Evolutionary conservation across 2,888 invertebrate genomes (phyloP), one percentile per base, ranked within the genome.

Genomic region (Drosophila testacea): DNA sequence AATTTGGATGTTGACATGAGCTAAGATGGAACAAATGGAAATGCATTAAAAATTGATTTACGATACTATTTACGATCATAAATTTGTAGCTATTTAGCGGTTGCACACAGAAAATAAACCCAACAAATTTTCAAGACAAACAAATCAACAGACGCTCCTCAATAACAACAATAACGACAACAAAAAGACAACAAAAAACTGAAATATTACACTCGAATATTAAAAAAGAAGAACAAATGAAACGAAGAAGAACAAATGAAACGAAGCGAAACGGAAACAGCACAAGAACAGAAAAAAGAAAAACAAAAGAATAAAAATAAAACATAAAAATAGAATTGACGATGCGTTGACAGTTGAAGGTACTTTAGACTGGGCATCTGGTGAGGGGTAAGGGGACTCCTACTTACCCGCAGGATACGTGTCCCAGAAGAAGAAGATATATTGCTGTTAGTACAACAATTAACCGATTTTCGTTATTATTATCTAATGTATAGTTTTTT

Each of bases 31-130:
- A 82, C 47, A 79, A 83, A 84, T 84, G 89, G 82, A 78, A 89
- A 85, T 83, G 81, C 90, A 86, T 89, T 86, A 86, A 89, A 89
- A 89, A 83, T 86, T 86, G 90, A 86, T 86, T 88, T 89, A 89
- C 86, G 71, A 69, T 38, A 54, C 74, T 72, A 76, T 83, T 76
- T 82, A 88, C 88, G 83, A 73, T 86, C 85, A 86, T 86, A 86
- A 86, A 86, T 86, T 86, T 86, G 85, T 89, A 88, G 83, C 90
- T 86, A 89, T 89, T 86, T 89, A 89, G 89, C 90, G 87, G 89
- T 86, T 72, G 44, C 76, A 73, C 79, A 74, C 83, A 69, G 64
- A 76, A 65, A 66, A 9, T 65, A 70, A 36, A 56, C 62, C 65
- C 81, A 84, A 89, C 88, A 84, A 84, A 84, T 84, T 84, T 89